phyloP scores from a whole-genome alignment of 2,888 invertebrate species.

The Spialia ferax region DNA sequence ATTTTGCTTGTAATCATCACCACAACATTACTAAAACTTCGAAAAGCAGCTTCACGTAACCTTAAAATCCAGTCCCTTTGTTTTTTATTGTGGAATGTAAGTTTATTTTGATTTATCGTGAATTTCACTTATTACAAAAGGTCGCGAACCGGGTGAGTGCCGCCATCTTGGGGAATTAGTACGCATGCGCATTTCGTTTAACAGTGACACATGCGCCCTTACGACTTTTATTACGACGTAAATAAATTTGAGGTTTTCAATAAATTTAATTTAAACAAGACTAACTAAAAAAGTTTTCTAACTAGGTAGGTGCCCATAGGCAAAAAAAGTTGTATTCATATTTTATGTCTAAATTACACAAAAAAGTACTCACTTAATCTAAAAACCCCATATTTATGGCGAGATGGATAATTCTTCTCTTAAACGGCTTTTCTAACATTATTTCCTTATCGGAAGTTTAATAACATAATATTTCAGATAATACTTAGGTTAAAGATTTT shows the following conservation, averaged over 20 bases:
- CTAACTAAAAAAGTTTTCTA: too few relatives aligned
- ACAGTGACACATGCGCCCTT: slow-evolving; percentile 63
- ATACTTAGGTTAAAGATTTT: too few relatives aligned
- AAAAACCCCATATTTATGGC: too few relatives aligned
- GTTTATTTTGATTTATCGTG: slow-evolving; percentile 50
- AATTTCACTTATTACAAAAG: slow-evolving; percentile 61
- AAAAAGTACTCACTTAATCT: too few relatives aligned
- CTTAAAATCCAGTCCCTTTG: not conserved
- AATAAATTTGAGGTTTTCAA: not conserved
- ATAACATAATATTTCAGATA: too few relatives aligned
- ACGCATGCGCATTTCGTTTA: slow-evolving; percentile 63
- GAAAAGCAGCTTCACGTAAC: slow-evolving; percentile 9
- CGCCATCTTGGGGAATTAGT: slow-evolving; percentile 62
- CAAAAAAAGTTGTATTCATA: too few relatives aligned
- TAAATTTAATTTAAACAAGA: not conserved
- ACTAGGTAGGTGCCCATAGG: too few relatives aligned
- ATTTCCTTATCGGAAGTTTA: too few relatives aligned
- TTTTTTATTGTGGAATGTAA: not conserved
- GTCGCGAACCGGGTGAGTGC: slow-evolving; percentile 55
- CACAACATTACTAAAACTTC: not conserved
- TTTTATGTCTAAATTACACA: too few relatives aligned
- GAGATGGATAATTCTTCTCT: too few relatives aligned
- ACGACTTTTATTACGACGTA: slow-evolving; percentile 37
- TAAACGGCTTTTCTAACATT: too few relatives aligned
- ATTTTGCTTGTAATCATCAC: slow-evolving; percentile 27